These are phyloP conservation scores for Oceanodroma leucorhoa DNA, from an alignment of 2,797 vertebrate genomes.

Conservation along the genomic window DNA sequence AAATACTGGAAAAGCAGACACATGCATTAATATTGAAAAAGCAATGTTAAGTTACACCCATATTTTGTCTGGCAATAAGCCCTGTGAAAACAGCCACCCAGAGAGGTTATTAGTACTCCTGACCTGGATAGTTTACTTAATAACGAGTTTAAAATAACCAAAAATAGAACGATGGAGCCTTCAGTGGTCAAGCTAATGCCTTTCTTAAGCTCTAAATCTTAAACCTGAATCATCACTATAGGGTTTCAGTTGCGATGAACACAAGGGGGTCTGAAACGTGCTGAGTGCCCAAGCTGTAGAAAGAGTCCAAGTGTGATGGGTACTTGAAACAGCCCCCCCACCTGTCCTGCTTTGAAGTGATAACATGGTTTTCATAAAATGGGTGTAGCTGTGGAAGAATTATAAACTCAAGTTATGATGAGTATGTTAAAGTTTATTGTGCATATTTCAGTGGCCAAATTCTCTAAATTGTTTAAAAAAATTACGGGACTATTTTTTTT, in stretches of 20 bases:
- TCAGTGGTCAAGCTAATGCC: background rate
- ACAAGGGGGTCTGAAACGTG: background rate
- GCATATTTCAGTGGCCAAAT: background rate
- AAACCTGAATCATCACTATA: background rate
- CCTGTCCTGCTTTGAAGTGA: background rate
- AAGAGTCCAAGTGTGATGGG: background rate
- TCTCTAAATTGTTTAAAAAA: background rate
- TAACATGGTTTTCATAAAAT: background rate
- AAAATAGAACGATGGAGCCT: background rate
- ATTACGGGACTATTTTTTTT: background rate
- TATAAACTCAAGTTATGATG: background rate
- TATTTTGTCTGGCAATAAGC: background rate
- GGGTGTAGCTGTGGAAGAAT: background rate
- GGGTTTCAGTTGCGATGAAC: background rate
- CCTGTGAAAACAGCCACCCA: background rate
- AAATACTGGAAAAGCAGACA: background rate
- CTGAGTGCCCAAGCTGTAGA: background rate
- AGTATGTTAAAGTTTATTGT: background rate
- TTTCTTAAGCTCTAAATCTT: background rate
- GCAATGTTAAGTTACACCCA: background rate
- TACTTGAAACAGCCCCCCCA: background rate
- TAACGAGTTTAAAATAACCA: background rate
- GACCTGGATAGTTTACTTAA: background rate
- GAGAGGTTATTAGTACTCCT: background rate
- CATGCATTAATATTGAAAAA: background rate